Conservation (phyloP, 2,888 invertebrate genomes). For the Matsumyia berberina region DNA sequence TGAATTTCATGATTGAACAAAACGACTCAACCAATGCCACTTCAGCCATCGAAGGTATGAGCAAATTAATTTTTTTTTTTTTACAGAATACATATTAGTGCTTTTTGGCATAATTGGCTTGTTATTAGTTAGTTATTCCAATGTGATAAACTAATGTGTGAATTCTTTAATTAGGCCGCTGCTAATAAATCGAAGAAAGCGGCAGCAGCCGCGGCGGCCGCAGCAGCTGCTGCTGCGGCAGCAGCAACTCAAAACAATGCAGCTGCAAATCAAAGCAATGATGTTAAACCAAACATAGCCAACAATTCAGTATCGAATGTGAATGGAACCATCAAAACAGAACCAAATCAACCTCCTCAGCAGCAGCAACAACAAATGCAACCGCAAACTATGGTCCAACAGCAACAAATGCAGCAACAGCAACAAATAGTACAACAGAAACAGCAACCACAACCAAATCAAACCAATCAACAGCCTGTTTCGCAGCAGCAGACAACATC, state of each 20-base stretch:
- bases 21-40: constrained; percentile 58
- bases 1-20: constrained; percentile 58
- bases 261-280: constrained; percentile 62
- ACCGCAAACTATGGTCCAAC: constrained; percentile 70
- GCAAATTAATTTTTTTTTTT: constrained; percentile 25
- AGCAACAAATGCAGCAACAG: constrained; percentile 60
- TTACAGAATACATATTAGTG: constrained; percentile 20
- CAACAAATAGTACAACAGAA: constrained; percentile 62
- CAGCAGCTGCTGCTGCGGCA: constrained; percentile 79
- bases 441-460: constrained; percentile 77
- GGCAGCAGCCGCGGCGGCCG: constrained; percentile 79
- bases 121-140: constrained; percentile 5
- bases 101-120: constrained; percentile 5
- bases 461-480: constrained; percentile 78
- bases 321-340: constrained; percentile 73
- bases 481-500: constrained; percentile 79
- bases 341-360: constrained; percentile 64
- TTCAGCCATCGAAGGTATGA: constrained; percentile 82
- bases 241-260: constrained; percentile 71
- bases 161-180: constrained; percentile 79
- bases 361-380: constrained; percentile 77
- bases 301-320: constrained; percentile 61
- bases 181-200: constrained; percentile 83
- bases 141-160: constrained; percentile 16
- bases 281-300: constrained; percentile 77